Percentiles rank a stretch among this genome's conserved stretches.
Conservation (phyloP, 2,113 vertebrate species). For the Cyprinodon variegatus region DNA sequence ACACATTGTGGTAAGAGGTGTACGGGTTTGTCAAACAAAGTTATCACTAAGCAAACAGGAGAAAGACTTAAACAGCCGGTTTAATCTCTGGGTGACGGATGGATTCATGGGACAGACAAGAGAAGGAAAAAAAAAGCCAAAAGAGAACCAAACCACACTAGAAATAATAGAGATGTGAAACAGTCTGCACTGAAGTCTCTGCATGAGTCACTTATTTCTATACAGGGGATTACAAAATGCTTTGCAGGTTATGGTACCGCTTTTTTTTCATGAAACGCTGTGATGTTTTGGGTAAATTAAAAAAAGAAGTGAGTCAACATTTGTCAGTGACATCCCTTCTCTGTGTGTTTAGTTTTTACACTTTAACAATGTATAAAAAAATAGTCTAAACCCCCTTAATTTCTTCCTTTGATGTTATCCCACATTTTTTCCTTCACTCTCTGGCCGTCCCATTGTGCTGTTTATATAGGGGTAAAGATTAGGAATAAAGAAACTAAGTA, state of each 20-base stretch:
- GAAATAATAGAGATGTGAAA: not conserved
- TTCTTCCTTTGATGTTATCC: not conserved
- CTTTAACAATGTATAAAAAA: not conserved
- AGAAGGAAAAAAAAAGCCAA: not conserved
- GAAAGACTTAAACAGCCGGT: constrained; percentile 41
- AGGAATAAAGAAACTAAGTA: not conserved
- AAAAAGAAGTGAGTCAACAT: not conserved
- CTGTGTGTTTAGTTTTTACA: not conserved
- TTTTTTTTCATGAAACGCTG: not conserved
- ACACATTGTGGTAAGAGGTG: constrained; percentile 21
- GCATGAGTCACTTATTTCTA: not conserved
- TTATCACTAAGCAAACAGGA: constrained; percentile 61
- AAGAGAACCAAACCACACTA: not conserved
- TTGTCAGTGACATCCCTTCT: no score
- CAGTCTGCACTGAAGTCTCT: not conserved
- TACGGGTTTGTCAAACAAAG: constrained; percentile 42
- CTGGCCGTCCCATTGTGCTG: no score
- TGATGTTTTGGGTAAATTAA: not conserved
- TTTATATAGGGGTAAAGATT: not conserved
- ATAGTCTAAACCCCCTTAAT: not conserved
- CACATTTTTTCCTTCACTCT: not conserved
- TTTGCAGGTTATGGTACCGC: not conserved
- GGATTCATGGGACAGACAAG: constrained; percentile 9
- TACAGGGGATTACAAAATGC: not conserved
- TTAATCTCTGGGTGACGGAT: constrained; percentile 28